Base-by-base conservation (phyloP, 2,113 vertebrate genomes). In the Ptychochromis oligacanthus region DNA sequence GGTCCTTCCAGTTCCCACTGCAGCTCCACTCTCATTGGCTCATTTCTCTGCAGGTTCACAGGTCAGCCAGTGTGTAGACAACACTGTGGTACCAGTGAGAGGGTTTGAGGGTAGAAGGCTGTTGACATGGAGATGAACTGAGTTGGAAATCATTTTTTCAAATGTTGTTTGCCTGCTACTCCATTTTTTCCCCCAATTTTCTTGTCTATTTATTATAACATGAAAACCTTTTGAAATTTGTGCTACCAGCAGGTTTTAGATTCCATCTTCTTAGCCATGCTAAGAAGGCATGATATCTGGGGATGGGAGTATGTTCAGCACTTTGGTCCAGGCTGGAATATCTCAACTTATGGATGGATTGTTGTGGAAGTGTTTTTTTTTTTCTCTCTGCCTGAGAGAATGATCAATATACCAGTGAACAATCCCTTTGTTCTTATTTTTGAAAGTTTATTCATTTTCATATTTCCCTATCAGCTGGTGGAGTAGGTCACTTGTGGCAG, bases 121-220 rank as follows among this genome's bases (percentile, higher is more conserved):
- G 90, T 94, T 87, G 88, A 87, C 79, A 87, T 93, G 91, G 86
- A 87, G 75, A 92, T 88, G 81, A 90, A 70, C 55, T 76, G 60
- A 22, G 28, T 64, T 72, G 79, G 28, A 64, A 56, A 43, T 79
- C 7, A 7, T 80, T 83, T 36, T 34, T n/a, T n/a, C 13, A 56
- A 46, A 26, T 79, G 34, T 54, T 1, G 31, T 55, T 74, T 59
- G 7, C 43, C 49, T 7, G 24, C 49, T 49, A 52, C 55, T 55
- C 43, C 2, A 20, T 36, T 40, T 3, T 77, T 77, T 77, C 1
- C 38, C n/a, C n/a, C n/a, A n/a, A n/a, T 54, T 72, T 72, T 34
- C 26, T 54, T 6, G 24, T n/a, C 18, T 31, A 72, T 72, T 72
- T 54, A 72, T 46, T 43, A 72, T 52, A 52, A 14, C 18, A 43